phyloP scores from a whole-genome alignment of 92 coral and sea anemone species.

The Porites divaricata region DNA sequence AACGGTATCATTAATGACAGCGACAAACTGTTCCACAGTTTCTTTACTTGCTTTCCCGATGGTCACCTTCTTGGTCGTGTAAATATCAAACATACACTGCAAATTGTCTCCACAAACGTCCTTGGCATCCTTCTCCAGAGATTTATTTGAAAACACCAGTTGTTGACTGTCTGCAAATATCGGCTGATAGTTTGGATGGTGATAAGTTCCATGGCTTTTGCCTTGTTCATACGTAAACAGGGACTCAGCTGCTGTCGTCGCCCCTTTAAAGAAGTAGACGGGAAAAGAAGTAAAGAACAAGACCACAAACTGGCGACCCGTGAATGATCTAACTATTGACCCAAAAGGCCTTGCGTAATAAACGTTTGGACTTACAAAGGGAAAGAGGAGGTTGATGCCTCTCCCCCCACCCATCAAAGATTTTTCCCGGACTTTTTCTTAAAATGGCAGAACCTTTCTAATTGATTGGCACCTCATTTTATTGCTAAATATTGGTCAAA shows the following conservation, averaged over 20 bases:
- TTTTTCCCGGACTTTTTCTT: no score
- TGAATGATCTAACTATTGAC: no score
- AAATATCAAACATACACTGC: conserved; percentile 80
- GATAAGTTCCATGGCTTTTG: conserved; percentile 49
- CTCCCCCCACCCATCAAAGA: no score
- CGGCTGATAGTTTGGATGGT: conserved; percentile 63
- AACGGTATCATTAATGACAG: conserved; percentile 62
- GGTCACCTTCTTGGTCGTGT: conserved; percentile 72
- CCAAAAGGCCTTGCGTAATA: no score
- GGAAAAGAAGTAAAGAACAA: not conserved
- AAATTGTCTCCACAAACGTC: conserved; percentile 59
- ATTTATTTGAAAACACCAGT: conserved; percentile 42
- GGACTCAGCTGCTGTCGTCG: conserved; percentile 44
- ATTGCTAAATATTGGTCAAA: no score
- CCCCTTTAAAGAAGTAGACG: conserved; percentile 50
- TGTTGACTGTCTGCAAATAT: conserved; percentile 56
- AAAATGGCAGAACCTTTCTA: no score
- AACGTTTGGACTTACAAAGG: no score
- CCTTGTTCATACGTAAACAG: conserved; percentile 65
- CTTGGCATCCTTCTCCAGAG: conserved; percentile 61
- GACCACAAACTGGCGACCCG: no score
- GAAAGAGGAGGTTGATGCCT: no score
- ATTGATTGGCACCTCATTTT: no score
- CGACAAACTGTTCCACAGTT: conserved; percentile 46
- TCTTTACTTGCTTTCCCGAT: conserved; percentile 72